A percentile compares a stretch with the other conserved stretches of the same genome.
Evolutionary conservation across 2,113 vertebrate genomes (phyloP).

Genomic region (Muntiacus reevesi): DNA sequence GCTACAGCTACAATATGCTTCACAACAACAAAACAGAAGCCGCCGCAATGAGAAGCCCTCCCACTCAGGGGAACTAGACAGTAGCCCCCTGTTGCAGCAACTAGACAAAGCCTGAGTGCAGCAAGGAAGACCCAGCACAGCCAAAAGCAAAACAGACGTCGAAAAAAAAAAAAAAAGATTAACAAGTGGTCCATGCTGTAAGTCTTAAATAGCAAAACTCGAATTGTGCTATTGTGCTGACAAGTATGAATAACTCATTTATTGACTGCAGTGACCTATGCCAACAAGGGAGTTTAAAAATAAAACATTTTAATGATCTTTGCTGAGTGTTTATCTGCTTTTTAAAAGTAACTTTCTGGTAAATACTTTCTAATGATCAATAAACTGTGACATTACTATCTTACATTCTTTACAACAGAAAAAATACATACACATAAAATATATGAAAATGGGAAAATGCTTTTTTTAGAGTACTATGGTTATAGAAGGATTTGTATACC

Average conservation of each 20-base stretch:
- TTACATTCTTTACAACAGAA: background rate
- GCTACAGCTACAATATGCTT: background rate
- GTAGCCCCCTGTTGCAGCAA: background rate
- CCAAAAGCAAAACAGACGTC: background rate
- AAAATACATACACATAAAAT: background rate
- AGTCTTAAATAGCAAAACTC: background rate
- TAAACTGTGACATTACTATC: background rate
- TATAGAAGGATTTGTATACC: background rate
- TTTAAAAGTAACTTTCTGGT: background rate
- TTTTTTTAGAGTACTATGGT: background rate
- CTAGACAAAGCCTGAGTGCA: background rate
- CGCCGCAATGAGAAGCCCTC: background rate
- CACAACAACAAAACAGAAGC: background rate
- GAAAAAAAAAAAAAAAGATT: background rate
- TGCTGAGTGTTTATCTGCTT: background rate
- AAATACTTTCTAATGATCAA: conserved; percentile 1
- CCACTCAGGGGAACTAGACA: background rate
- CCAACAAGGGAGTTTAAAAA: background rate
- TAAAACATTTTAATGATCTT: background rate
- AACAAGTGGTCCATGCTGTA: background rate
- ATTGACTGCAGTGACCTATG: background rate
- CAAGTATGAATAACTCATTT: background rate
- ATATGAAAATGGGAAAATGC: background rate
- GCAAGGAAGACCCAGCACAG: background rate
- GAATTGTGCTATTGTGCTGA: background rate